Evolutionary conservation across 2,888 invertebrate species (phyloP).

Genomic region (Plemyria rubiginata): DNA sequence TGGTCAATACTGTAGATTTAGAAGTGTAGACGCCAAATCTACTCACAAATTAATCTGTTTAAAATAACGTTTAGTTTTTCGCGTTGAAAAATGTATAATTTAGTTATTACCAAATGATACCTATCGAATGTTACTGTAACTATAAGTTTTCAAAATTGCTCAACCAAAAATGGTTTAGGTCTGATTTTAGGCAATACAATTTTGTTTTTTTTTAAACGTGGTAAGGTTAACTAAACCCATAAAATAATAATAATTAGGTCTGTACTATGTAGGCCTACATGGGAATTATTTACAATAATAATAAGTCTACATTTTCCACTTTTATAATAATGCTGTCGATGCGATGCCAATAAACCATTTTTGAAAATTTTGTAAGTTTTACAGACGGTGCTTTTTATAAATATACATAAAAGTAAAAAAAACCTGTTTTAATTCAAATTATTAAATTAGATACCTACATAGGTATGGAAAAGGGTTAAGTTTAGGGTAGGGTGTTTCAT

Average conservation of each 20-base stretch:
- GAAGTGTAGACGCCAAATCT: constrained; percentile 63
- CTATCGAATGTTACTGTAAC: constrained; percentile 47
- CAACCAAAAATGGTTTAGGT: constrained; percentile 63
- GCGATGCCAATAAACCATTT: constrained; percentile 77
- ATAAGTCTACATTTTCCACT: constrained; percentile 57
- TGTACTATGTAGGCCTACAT: constrained; percentile 44
- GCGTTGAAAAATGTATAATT: neutral
- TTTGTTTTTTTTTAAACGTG: constrained; percentile 27
- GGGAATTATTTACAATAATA: constrained; percentile 59
- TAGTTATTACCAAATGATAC: constrained; percentile 48
- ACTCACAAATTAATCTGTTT: constrained; percentile 44
- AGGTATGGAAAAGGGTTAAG: no score
- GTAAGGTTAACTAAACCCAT: neutral
- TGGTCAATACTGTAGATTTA: constrained; percentile 40
- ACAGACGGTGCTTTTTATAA: constrained; percentile 84
- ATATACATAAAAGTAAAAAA: constrained; percentile 65
- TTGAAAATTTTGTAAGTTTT: constrained; percentile 80
- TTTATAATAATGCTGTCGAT: constrained; percentile 75
- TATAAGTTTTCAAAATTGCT: constrained; percentile 63
- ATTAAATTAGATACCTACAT: no score
- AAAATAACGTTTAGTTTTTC: constrained; percentile 36
- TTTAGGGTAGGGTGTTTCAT: no score
- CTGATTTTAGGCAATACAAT: constrained; percentile 50
- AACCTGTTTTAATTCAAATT: constrained; percentile 25
- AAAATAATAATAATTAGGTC: neutral